Base-by-base conservation (phyloP, 1,140 invertebrate species). In the Drosophila insularis region DNA sequence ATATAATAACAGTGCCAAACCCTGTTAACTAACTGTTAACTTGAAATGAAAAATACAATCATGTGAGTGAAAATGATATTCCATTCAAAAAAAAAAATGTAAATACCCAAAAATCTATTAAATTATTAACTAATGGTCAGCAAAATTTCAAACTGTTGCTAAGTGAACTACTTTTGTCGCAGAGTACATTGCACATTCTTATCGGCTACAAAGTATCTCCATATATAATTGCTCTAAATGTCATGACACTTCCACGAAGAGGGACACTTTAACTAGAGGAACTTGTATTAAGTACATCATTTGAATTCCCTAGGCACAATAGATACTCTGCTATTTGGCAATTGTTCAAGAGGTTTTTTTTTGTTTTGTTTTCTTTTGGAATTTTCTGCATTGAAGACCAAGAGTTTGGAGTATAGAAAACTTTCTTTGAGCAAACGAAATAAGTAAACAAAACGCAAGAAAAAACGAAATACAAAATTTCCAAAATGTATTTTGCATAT, bases 391-490 rank as follows among this genome's bases (percentile, higher is more conserved):
- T 37, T 35, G 32, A 11, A 35, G 32, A 10, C 32, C 8, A 35
- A 11, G 35, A 37, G 8, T 11, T 35, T 35, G 32, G 46, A 84
- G 63, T 67, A 68, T n/a, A 67, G 17, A 50, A 82, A 89, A 87
- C 82, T 87, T 87, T 87, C 82, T 87, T 87, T 50, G 55, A 32
- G 21, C 68, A 73, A 67, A 69, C 63, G 61, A 10, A 68, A 39
- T 6, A 35, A 59, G 67, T 77, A 84, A 76, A 70, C 64, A 65
- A 27, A 53, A 23, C 59, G 46, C 58, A 82, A 46, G n/a, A 50
- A 50, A 50, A 46, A 50, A 50, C 43, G 8, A 50, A 50, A 50
- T 19, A 50, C 3, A 50, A 27, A 79, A 76, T 87, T 73, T 78
- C 67, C 81, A 78, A 74, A 27, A 78, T 66, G 68, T 63, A 67